phyloP scores from a whole-genome alignment of 2,888 invertebrate species.

The Sycophila texana region DNA sequence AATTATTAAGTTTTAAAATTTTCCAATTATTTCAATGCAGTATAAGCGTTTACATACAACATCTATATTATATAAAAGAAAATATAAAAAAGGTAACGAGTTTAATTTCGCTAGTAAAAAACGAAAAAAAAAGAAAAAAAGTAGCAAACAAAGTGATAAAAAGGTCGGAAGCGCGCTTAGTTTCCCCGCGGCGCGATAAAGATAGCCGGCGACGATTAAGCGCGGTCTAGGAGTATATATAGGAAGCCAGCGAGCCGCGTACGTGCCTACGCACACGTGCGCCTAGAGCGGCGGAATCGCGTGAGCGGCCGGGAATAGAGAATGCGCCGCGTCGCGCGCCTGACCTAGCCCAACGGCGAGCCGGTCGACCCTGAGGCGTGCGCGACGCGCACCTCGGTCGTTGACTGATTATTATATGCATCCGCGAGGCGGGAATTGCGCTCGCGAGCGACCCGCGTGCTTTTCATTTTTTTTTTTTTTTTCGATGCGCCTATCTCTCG shows the following conservation, averaged over 20 bases:
- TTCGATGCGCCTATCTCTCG: not conserved
- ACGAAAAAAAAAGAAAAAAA: not conserved
- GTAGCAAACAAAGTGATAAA: not conserved
- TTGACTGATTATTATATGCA: constrained; percentile 52
- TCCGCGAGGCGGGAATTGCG: not conserved
- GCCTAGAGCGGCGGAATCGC: not conserved
- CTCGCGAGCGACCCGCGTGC: not conserved
- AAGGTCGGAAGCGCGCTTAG: not conserved
- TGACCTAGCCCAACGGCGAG: constrained; percentile 48
- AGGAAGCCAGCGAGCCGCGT: not conserved
- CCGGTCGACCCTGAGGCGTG: constrained; percentile 42
- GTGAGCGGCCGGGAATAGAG: not conserved
- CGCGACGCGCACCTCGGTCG: constrained; percentile 34
- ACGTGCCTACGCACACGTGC: not conserved
- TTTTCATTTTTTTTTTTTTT: not conserved
- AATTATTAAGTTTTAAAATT: too few relatives aligned
- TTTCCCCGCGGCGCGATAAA: too few relatives aligned
- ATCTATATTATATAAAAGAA: not conserved
- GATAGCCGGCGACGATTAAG: too few relatives aligned
- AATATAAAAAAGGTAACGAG: too few relatives aligned
- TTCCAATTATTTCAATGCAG: too few relatives aligned
- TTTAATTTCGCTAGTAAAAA: too few relatives aligned
- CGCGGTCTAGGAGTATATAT: too few relatives aligned
- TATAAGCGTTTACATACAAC: too few relatives aligned
- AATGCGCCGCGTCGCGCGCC: not conserved